Evolutionary conservation across 1,140 invertebrate species (phyloP), one percentile per base, ranked within the genome.

Genomic region (Augochlora pura): DNA sequence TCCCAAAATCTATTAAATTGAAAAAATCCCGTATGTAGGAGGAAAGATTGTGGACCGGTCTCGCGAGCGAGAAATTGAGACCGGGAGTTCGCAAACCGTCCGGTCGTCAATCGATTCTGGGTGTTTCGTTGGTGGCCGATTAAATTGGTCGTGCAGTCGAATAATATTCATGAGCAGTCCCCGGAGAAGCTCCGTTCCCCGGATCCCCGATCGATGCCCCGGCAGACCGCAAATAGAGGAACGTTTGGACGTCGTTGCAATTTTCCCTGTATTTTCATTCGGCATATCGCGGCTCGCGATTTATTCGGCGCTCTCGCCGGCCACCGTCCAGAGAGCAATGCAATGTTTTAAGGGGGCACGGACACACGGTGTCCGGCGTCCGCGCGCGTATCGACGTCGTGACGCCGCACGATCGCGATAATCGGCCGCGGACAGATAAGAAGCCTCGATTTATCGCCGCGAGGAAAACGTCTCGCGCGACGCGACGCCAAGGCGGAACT

Each of bases 381-480:
- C n/a, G n/a, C n/a, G n/a, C n/a, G n/a, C 10, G 18, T 76, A 76
- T 49, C 60, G 42, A 39, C 16, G 46, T 3, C 57, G 63, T 79
- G 66, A 66, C 62, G 65, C 21, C 32, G 12, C 2, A 46, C 38
- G 62, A 73, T 79, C 77, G 14, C 25, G 25, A 14, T 66, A 79
- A 74, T 79, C 77, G 54, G 5, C 63, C 59, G 39, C 25, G 23
- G 64, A 75, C 54, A 68, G 78, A 80, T 80, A 80, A 68, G 72
- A 80, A 52, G 54, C 46, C 57, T 0, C 57, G 18, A 80, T 80
- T 75, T 66, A 75, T 68, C 71, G 23, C 8, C 25, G 49, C 16
- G 49, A 12, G 32, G 25, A 79, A 73, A 79, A 72, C 62, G 65
- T 46, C 21, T 21, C 18, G 52, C 46, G 8, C 16, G 49, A n/a